Conservation (phyloP, 2,797 vertebrate genomes). For the Philypnodon macrostomus region DNA sequence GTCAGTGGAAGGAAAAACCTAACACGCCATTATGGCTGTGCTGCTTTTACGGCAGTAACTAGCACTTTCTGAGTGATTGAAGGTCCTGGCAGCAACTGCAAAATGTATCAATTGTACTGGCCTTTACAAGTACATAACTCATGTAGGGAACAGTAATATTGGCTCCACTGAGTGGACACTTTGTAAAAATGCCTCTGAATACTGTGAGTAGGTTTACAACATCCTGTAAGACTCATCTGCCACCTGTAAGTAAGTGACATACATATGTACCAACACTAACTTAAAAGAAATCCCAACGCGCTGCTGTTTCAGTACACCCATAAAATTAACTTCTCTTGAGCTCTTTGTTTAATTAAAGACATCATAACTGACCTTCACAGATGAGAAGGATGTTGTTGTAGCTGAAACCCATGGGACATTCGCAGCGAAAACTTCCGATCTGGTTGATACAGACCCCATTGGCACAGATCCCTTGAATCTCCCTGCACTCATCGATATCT, state of each 20-base stretch:
- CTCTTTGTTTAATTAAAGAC: not conserved
- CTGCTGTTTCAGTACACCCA: too few species aligned
- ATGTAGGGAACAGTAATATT: constrained; percentile 29
- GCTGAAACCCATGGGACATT: constrained; percentile 91
- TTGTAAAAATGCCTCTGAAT: constrained; percentile 27
- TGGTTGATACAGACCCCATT: constrained; percentile 92
- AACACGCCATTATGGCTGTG: constrained; percentile 31
- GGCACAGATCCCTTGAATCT: constrained; percentile 89
- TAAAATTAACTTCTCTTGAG: not conserved
- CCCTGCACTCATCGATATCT: constrained; percentile 93
- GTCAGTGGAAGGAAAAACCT: constrained; percentile 36
- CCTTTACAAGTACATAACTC: constrained; percentile 48
- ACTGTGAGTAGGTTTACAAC: not conserved
- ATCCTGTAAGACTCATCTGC: not conserved
- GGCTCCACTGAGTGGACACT: constrained; percentile 25
- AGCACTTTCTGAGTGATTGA: constrained; percentile 35
- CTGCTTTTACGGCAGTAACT: constrained; percentile 21
- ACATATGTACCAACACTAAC: too few species aligned
- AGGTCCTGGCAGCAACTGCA: constrained; percentile 29
- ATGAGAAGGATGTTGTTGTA: constrained; percentile 90
- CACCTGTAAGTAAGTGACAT: not conserved
- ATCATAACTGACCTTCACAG: constrained; percentile 83
- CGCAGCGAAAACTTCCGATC: constrained; percentile 91
- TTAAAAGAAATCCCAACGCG: too few species aligned
- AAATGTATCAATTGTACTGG: constrained; percentile 25